Evolutionary conservation across 2,113 vertebrate genomes (phyloP).

Genomic region (Ceyx melanurus): DNA sequence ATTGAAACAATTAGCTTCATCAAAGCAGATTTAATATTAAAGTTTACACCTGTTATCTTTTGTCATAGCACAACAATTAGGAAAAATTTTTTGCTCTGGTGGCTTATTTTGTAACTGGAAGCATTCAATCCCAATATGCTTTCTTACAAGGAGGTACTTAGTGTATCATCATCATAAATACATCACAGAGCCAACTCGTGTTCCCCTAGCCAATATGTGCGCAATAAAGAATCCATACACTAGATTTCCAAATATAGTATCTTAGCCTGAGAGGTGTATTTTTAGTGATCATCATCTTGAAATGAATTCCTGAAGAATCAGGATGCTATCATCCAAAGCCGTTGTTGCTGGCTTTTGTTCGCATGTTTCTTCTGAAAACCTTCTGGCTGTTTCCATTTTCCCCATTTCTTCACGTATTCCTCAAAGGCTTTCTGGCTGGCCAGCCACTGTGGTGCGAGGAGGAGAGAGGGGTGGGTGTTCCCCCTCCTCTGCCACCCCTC

Average conservation of each 20-base stretch:
- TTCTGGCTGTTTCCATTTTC: not conserved
- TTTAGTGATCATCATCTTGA: conserved; percentile 10
- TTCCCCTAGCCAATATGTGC: conserved; percentile 23
- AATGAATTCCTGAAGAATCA: conserved; percentile 22
- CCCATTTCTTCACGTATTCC: not conserved
- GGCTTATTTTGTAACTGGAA: conserved; percentile 35
- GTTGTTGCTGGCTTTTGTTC: not conserved
- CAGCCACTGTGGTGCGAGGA: accelerated
- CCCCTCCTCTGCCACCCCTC: not conserved
- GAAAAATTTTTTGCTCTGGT: conserved; percentile 23
- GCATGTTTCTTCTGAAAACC: not conserved
- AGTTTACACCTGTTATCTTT: conserved; percentile 11
- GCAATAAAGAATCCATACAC: conserved; percentile 14
- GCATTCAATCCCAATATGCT: not conserved
- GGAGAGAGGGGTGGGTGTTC: not conserved
- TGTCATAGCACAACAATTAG: not conserved
- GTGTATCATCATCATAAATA: conserved; percentile 15
- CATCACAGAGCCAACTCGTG: not conserved
- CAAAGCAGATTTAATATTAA: not conserved
- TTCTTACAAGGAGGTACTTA: conserved; percentile 21
- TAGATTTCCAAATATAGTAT: conserved; percentile 23
- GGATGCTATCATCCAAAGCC: not conserved
- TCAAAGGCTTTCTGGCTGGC: not conserved
- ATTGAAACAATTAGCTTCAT: not conserved
- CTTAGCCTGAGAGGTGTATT: conserved; percentile 37